Percentiles rank a stretch among this genome's conserved stretches.
These are phyloP conservation scores for Campylomormyrus numenius DNA, from an alignment of 2,113 vertebrate genomes.

Conservation along the genomic window DNA sequence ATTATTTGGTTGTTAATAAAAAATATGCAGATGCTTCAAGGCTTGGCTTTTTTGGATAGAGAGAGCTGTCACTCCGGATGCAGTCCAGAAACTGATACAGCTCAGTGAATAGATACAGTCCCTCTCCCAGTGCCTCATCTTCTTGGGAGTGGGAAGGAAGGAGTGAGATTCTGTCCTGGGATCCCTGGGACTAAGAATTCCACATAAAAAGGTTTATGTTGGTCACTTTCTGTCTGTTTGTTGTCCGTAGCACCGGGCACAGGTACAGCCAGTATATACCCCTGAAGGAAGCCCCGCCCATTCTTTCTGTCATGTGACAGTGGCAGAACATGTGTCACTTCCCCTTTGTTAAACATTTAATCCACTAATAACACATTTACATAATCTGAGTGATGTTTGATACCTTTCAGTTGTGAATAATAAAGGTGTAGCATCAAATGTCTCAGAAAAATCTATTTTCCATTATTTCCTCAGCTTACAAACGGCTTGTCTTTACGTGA, in stretches of 20 bases:
- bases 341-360: constrained; percentile 41
- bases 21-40: neutral
- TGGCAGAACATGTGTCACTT: constrained; percentile 61
- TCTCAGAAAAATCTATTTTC: neutral
- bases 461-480: neutral
- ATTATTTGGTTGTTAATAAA: neutral
- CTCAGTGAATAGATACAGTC: neutral
- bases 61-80: neutral
- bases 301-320: constrained; percentile 55
- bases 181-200: constrained; percentile 60
- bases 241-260: constrained; percentile 61
- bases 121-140: neutral
- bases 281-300: constrained; percentile 48
- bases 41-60: neutral
- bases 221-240: constrained; percentile 67
- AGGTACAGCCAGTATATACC: constrained; percentile 64
- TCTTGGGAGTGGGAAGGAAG: constrained; percentile 40
- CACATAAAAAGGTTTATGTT: constrained; percentile 71
- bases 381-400: neutral
- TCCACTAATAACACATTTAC: constrained; percentile 31
- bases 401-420: neutral
- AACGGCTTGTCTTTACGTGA: neutral
- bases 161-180: constrained; percentile 50
- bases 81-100: neutral
- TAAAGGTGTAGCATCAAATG: constrained; percentile 7